Conservation (phyloP, 2,888 invertebrate genomes). For the Hetaerina titia region DNA sequence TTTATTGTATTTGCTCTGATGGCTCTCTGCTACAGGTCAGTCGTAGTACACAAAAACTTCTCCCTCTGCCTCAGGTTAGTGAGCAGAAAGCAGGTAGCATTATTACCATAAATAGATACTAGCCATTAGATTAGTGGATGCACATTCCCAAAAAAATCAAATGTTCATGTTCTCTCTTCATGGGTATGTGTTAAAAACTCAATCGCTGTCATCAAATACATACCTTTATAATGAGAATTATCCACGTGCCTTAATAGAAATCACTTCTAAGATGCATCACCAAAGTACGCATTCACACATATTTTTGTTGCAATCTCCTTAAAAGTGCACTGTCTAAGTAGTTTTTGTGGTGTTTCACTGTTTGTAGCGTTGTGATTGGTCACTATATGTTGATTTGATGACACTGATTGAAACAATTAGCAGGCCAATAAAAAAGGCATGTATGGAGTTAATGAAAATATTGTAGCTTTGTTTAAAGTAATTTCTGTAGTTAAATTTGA, state of each 20-base stretch:
- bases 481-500: slow-evolving; percentile 61
- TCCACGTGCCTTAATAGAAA: background rate
- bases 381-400: slow-evolving; percentile 52
- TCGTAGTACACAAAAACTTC: slow-evolving; percentile 99
- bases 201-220: slow-evolving; percentile 59
- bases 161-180: slow-evolving; percentile 71
- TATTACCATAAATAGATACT: slow-evolving; percentile 69
- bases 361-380: slow-evolving; percentile 33
- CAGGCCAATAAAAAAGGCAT: slow-evolving; percentile 66
- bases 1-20: slow-evolving; percentile 99
- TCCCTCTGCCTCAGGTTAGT: slow-evolving; percentile 99
- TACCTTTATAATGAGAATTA: slow-evolving; percentile 35
- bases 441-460: slow-evolving; percentile 56
- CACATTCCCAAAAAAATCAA: slow-evolving; percentile 70
- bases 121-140: slow-evolving; percentile 68
- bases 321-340: slow-evolving; percentile 32
- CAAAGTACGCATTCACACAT: slow-evolving; percentile 23
- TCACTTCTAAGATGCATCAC: background rate
- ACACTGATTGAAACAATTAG: slow-evolving; percentile 57
- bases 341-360: slow-evolving; percentile 43
- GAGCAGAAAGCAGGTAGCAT: slow-evolving; percentile 86
- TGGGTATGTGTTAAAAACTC: slow-evolving; percentile 64
- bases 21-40: slow-evolving; percentile 99
- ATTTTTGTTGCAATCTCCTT: slow-evolving; percentile 17
- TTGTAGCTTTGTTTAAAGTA: slow-evolving; percentile 65